A percentile compares a stretch with the other conserved stretches of the same genome.
Conservation (phyloP, 2,888 invertebrate genomes). For the Volucella zonaria region DNA sequence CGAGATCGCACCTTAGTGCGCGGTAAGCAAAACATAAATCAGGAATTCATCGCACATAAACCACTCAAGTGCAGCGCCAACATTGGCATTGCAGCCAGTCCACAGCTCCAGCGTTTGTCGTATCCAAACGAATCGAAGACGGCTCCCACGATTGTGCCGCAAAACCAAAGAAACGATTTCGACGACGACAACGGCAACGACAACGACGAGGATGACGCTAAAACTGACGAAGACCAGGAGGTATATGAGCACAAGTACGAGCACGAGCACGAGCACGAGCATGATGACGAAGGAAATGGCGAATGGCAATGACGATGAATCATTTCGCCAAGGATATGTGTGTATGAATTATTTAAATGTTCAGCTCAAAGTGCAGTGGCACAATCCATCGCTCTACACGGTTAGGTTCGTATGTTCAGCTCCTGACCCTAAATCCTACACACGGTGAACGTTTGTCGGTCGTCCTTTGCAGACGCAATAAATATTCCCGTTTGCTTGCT, state of each 20-base stretch:
- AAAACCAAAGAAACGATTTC: slow-evolving; percentile 38
- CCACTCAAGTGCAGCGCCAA: slow-evolving; percentile 48
- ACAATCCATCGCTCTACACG: slow-evolving; percentile 20
- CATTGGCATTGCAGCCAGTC: slow-evolving; percentile 10
- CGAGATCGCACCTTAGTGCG: slow-evolving; percentile 36
- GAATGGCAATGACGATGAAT: not conserved
- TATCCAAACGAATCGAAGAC: slow-evolving; percentile 31
- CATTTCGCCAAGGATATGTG: slow-evolving; percentile 31
- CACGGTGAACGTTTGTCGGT: slow-evolving; percentile 10
- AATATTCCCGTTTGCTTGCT: slow-evolving; percentile 39
- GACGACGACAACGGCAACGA: not conserved
- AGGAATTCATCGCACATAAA: slow-evolving; percentile 58
- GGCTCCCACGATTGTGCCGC: slow-evolving; percentile 4
- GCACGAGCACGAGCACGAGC: no score
- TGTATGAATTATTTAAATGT: slow-evolving; percentile 59
- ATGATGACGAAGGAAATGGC: no score
- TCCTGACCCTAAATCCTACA: slow-evolving; percentile 50
- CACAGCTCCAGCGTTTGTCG: slow-evolving; percentile 14
- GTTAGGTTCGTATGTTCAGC: not conserved
- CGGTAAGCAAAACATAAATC: slow-evolving; percentile 51
- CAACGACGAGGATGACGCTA: no score
- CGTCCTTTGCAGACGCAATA: slow-evolving; percentile 54
- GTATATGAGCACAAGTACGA: no score
- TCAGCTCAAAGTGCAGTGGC: slow-evolving; percentile 43
- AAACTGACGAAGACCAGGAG: no score